Conservation (phyloP, 1,140 invertebrate species). For the Hypothenemus hampei region DNA sequence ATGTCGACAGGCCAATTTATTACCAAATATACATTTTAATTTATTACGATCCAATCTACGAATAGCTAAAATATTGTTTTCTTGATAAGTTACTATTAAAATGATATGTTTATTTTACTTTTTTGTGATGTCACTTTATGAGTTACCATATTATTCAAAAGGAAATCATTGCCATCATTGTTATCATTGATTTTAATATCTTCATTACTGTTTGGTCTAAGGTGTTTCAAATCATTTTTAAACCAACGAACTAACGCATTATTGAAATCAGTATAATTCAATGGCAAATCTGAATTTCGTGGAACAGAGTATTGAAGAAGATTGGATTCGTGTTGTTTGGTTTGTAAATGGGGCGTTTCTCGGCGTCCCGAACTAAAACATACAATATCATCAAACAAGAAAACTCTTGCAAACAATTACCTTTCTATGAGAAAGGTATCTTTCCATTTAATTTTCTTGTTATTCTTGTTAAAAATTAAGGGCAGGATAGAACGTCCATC, state of each 20-base stretch:
- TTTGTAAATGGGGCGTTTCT: constrained; percentile 58
- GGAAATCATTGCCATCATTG: background rate
- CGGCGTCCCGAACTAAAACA: constrained; percentile 62
- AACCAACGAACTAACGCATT: too few species aligned
- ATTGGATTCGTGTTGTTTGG: constrained; percentile 45
- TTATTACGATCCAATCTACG: too few species aligned
- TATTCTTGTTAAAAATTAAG: constrained; percentile 56
- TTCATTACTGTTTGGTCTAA: too few species aligned
- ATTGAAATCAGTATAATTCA: too few species aligned
- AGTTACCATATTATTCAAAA: too few species aligned
- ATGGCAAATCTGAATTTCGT: background rate
- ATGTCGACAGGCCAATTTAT: constrained; percentile 59
- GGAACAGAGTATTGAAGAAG: constrained; percentile 19
- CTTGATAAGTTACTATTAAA: too few species aligned
- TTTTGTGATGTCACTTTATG: too few species aligned
- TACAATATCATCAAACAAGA: constrained; percentile 13
- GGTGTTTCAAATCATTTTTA: too few species aligned
- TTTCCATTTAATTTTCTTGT: constrained; percentile 61
- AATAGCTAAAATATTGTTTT: too few species aligned
- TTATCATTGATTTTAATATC: background rate
- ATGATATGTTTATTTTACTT: too few species aligned
- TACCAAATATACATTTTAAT: background rate
- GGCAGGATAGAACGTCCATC: constrained; percentile 88
- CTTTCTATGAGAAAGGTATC: constrained; percentile 90
- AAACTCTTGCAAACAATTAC: constrained; percentile 39